Evolutionary conservation across 2,113 vertebrate species (phyloP), one percentile per base, ranked within the genome.

Genomic region (Pachycephala philippinensis): DNA sequence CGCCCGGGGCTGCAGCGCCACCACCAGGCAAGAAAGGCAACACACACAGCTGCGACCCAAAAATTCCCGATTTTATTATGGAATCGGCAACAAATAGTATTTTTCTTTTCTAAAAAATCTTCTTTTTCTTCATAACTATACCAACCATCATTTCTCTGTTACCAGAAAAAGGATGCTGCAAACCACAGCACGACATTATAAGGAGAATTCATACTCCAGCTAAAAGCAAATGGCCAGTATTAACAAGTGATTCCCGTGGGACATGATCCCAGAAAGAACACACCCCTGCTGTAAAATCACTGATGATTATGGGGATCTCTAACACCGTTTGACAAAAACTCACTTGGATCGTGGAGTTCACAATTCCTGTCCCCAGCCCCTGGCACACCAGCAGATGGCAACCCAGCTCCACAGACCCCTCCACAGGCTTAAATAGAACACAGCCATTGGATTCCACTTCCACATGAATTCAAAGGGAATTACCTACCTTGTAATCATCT

Each of bases 351-450:
- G 21, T 4, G 30, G 40, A 30, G 47, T 3, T 15, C 11, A 3
- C 2, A 2, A 27, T 39, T 47, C 7, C 57, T 13, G 24, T 18
- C 35, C 49, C 79, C 23, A 15, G 40, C 23, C 47, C 50, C 19
- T 3, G 18, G 70, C 53, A 13, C 39, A 40, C 90, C 97, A 86
- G 86, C 79, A 97, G 97, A 90, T 76, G 97, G 96, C 97, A 91
- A 75, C 61, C 14, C 39, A 70, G 53, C 66, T 81, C 87, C 87
- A 52, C 19, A 3, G 60, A 54, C 3, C 2, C 53, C n/a, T 8
- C 30, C 3, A 3, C 6, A 7, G 11, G 16, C 53, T 6, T 4
- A 2, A 8, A 0, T 2, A 28, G 69, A 54, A 6, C 2, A 7
- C 1, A 27, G 59, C 40, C 13, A 7, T 1, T 1, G 31, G 15